A percentile compares a stretch with the other conserved stretches of the same genome.
phyloP scores from a whole-genome alignment of 2,888 invertebrate species.

The Rambutsinella grinnellia region DNA sequence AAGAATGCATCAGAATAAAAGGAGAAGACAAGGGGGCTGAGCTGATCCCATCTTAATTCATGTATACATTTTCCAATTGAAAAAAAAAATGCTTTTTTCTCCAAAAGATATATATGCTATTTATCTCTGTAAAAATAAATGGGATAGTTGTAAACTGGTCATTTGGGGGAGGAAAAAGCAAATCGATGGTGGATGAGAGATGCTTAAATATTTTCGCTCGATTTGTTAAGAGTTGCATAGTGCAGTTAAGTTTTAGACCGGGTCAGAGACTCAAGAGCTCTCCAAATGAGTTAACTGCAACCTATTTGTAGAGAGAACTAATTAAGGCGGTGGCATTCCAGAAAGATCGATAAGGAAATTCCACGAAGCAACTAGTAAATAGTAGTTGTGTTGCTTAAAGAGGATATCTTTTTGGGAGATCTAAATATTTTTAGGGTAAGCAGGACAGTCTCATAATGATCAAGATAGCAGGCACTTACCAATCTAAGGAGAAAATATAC shows the following conservation, averaged over 20 bases:
- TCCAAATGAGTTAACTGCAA: background rate
- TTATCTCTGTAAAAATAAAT: background rate
- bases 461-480: no score
- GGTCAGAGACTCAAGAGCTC: background rate
- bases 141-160: background rate
- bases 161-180: background rate
- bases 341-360: background rate
- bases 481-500: no score
- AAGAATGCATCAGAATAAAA: background rate
- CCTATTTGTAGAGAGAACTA: no score
- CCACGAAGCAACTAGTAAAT: background rate
- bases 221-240: conserved; percentile 14
- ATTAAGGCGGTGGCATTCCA: background rate
- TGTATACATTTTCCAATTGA: background rate
- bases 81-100: background rate
- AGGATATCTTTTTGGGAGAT: no score
- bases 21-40: background rate
- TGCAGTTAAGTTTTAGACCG: background rate
- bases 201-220: conserved; percentile 42
- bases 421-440: no score
- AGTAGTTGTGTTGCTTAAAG: no score
- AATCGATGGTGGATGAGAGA: background rate
- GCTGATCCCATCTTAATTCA: background rate
- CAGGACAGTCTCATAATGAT: no score
- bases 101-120: background rate